Conservation (phyloP, 2,888 invertebrate genomes). For the Ectropis crepuscularia region DNA sequence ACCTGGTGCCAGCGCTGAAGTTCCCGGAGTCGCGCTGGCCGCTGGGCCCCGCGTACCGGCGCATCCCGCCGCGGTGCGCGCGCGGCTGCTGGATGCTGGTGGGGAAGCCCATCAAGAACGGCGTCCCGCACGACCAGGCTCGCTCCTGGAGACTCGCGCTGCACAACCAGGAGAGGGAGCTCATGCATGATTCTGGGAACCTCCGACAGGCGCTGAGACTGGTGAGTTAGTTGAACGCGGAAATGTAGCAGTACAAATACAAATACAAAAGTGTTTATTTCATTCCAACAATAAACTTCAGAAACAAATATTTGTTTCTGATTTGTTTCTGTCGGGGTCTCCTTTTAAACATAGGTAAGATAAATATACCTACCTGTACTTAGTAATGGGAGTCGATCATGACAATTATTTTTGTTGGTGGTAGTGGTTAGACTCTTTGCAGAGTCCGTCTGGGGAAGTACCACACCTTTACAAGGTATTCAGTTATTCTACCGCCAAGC, state of each 20-base stretch:
- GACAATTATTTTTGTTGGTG: too few relatives aligned
- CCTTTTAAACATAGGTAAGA: too few relatives aligned
- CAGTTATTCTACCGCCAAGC: too few relatives aligned
- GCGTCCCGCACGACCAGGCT: slow-evolving; percentile 42
- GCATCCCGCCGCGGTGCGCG: slow-evolving; percentile 53
- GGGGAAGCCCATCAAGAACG: slow-evolving; percentile 60
- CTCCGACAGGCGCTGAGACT: slow-evolving; percentile 70
- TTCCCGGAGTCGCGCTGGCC: slow-evolving; percentile 76
- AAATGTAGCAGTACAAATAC: background rate
- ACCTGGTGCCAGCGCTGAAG: slow-evolving; percentile 81
- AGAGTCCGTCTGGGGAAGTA: too few relatives aligned
- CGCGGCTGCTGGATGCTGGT: slow-evolving; percentile 77
- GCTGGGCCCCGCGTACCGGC: slow-evolving; percentile 47
- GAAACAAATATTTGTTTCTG: too few relatives aligned
- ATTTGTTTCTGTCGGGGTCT: too few relatives aligned
- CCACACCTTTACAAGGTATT: too few relatives aligned
- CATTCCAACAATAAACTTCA: too few relatives aligned
- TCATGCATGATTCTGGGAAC: slow-evolving; percentile 67
- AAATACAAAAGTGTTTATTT: too few relatives aligned
- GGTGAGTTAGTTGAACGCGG: slow-evolving; percentile 53
- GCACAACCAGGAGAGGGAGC: slow-evolving; percentile 78
- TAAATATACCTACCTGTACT: too few relatives aligned
- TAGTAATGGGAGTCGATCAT: too few relatives aligned
- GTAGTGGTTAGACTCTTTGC: too few relatives aligned
- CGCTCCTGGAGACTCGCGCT: slow-evolving; percentile 82